Percentiles rank a stretch among this genome's conserved stretches.
Evolutionary conservation across 2,797 vertebrate genomes (phyloP).

Genomic region (Spatula versicolor): DNA sequence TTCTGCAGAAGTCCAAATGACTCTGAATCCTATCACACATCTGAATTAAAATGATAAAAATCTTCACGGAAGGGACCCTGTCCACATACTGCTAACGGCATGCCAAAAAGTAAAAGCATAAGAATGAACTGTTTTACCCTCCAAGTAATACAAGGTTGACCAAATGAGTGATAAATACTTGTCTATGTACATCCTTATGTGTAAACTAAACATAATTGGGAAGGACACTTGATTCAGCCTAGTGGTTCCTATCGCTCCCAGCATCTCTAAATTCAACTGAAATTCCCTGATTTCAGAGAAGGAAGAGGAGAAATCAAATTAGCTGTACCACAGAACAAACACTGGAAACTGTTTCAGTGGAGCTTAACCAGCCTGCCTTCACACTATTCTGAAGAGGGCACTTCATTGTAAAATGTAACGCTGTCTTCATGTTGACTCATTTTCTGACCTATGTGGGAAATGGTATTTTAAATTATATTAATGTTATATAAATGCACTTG

Average conservation of each 20-base stretch:
- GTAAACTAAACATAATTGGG: not conserved
- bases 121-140: not conserved
- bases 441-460: not conserved
- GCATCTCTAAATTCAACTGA: not conserved
- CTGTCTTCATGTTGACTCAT: not conserved
- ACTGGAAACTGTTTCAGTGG: not conserved
- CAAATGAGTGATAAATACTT: not conserved
- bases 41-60: not conserved
- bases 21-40: not conserved
- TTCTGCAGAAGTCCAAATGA: not conserved
- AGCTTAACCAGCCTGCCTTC: not conserved
- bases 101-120: not conserved
- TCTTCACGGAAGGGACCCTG: too few species aligned
- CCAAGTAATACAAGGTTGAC: not conserved
- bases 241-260: not conserved
- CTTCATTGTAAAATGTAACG: not conserved
- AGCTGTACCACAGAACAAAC: not conserved
- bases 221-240: not conserved
- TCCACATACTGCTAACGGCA: not conserved
- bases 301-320: not conserved
- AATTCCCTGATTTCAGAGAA: not conserved
- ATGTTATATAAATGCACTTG: not conserved
- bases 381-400: not conserved
- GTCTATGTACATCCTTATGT: too few species aligned
- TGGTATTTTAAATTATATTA: not conserved